Base-by-base conservation (phyloP, 2,888 invertebrate genomes). In the Antitype chi region DNA sequence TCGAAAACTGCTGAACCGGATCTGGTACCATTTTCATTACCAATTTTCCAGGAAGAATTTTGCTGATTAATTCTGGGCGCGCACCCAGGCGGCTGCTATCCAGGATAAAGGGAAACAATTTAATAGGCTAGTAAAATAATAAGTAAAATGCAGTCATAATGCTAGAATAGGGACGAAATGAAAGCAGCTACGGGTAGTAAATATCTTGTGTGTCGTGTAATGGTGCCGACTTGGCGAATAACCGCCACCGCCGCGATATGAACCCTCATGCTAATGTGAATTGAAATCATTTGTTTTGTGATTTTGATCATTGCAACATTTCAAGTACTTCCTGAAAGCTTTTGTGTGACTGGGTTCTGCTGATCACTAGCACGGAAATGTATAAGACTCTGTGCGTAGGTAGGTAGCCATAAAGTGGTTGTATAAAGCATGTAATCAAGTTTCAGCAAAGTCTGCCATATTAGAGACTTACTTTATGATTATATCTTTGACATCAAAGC, bases 221-320 rank as follows among this genome's bases (percentile, higher is more conserved):
- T 90, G 85, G 85, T 87, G 85, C 82, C 81, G 88, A 87, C 87
- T 85, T 88, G 85, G 85, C 85, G 88, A 88, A 82, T 82, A 85
- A 79, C 74, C 74, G 38, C 43, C 72, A 66, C 59, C 38, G 32
- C 74, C 6, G 55, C 52, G 17, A 32, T 43, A 59, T 28, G 57
- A 60, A 43, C 64, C 17, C 53, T 66, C 60, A 63, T 60, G 32
- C 49, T 52, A 53, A 78, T 53, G 38, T 66, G 55, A 74, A 73
- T 71, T n/a, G 15, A 47, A 83, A 70, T 82, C 68, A 75, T 67
- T 70, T 5, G 38, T 68, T 73, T 73, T 82, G 59, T 52, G 25
- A 67, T 69, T 81, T 60, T 68, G 15, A 70, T 70, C 47, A 15
- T 28, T 59, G 20, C n/a, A 55, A 32, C 43, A 62, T 62, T 79